A percentile compares a stretch with the other conserved stretches of the same genome.
phyloP scores from a whole-genome alignment of 2,113 vertebrate species.

The Rhinoderma darwinii region DNA sequence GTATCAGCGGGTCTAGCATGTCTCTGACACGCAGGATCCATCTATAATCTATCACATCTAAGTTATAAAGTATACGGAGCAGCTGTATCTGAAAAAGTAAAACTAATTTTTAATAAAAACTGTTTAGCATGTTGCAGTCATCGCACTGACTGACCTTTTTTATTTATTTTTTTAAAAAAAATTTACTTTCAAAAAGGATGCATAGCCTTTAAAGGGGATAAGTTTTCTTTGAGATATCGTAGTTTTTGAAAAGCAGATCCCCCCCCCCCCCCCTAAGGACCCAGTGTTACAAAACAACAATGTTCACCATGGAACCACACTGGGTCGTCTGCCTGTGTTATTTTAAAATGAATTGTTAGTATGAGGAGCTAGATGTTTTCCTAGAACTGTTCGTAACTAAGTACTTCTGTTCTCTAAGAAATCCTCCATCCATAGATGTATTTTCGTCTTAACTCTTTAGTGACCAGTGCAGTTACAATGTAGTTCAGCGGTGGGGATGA shows the following conservation, averaged over 20 bases:
- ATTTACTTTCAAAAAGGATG: too few relatives aligned
- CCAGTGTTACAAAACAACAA: background rate
- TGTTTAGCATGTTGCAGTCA: too few relatives aligned
- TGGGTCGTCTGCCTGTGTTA: background rate
- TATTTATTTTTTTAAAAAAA: too few relatives aligned
- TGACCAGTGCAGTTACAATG: background rate
- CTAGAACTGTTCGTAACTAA: background rate
- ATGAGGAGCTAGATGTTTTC: background rate
- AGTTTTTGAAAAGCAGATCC: background rate
- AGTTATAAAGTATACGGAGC: too few relatives aligned
- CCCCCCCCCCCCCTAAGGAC: background rate
- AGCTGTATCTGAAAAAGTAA: too few relatives aligned
- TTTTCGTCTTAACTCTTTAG: background rate
- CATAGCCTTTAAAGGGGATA: too few relatives aligned
- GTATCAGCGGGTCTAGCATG: too few relatives aligned
- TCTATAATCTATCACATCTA: too few relatives aligned
- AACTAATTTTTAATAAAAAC: too few relatives aligned
- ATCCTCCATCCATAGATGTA: background rate
- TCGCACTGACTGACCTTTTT: too few relatives aligned
- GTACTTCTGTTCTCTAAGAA: background rate
- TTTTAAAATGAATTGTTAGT: constrained; percentile 21
- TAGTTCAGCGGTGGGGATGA: background rate
- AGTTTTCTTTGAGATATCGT: too few relatives aligned
- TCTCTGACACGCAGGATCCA: too few relatives aligned
- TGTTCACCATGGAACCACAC: background rate